Evolutionary conservation across 2,888 invertebrate species (phyloP).

Genomic region (Epinotia bilunana): DNA sequence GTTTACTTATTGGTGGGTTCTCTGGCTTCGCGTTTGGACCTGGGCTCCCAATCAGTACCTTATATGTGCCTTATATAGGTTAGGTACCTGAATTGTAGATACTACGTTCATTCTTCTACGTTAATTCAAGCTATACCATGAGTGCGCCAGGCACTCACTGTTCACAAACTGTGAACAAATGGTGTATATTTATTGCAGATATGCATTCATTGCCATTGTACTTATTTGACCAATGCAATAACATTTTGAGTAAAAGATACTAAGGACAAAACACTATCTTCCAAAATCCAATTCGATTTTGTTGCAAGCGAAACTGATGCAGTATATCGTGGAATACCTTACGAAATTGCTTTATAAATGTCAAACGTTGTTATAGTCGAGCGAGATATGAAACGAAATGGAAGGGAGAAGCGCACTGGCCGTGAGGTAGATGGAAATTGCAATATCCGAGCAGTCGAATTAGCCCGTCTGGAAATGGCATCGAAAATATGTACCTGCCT

Average conservation of each 20-base stretch:
- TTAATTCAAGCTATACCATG: too few relatives aligned
- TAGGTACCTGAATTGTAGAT: too few relatives aligned
- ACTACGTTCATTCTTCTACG: too few relatives aligned
- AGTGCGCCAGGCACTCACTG: background rate
- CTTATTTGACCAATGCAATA: too few relatives aligned
- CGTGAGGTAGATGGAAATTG: slow-evolving; percentile 73
- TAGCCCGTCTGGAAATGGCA: slow-evolving; percentile 61
- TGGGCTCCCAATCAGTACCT: background rate
- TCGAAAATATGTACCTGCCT: slow-evolving; percentile 38
- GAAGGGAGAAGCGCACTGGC: slow-evolving; percentile 63
- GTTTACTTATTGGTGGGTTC: background rate
- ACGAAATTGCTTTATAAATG: slow-evolving; percentile 62
- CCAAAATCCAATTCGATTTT: slow-evolving; percentile 24
- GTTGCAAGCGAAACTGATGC: slow-evolving; percentile 23
- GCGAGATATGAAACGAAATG: slow-evolving; percentile 68
- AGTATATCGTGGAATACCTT: slow-evolving; percentile 45
- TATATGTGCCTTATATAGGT: background rate
- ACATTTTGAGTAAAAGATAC: too few relatives aligned
- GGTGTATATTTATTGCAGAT: too few relatives aligned
- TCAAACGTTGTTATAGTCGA: slow-evolving; percentile 63
- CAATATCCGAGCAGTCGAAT: slow-evolving; percentile 73
- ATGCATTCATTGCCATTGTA: too few relatives aligned
- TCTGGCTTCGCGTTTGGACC: background rate
- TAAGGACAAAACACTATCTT: slow-evolving; percentile 1
- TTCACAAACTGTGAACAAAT: background rate